phyloP scores from a whole-genome alignment of 2,888 invertebrate species.

The Drosophila quinaria region DNA sequence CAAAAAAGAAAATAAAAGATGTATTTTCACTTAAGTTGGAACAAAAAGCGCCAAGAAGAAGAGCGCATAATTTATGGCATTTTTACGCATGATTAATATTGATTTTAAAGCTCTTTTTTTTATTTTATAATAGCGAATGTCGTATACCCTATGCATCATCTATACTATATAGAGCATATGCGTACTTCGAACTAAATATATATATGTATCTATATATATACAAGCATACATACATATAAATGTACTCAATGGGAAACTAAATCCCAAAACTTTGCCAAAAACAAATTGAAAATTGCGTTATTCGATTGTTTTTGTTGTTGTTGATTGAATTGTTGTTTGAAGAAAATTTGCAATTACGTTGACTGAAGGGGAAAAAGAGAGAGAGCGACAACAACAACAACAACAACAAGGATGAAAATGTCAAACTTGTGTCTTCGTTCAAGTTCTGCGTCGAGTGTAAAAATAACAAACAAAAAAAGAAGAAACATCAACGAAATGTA shows the following conservation, averaged over 20 bases:
- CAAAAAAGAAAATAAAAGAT: conserved; percentile 5
- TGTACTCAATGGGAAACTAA: conserved; percentile 12
- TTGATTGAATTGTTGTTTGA: conserved; percentile 55
- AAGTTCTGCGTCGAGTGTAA: conserved; percentile 32
- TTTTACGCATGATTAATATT: conserved; percentile 82
- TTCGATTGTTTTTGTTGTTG: conserved; percentile 18
- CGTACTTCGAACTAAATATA: conserved; percentile 13
- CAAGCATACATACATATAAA: too few relatives aligned
- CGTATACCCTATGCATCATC: conserved; percentile 33
- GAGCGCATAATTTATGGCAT: conserved; percentile 74
- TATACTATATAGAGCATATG: background rate
- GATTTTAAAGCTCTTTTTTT: conserved; percentile 79
- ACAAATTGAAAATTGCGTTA: conserved; percentile 55
- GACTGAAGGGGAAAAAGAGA: background rate
- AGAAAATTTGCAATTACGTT: conserved; percentile 30
- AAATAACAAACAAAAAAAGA: conserved; percentile 20
- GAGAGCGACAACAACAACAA: conserved; percentile 9
- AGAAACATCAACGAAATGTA: conserved; percentile 10
- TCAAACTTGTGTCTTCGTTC: conserved; percentile 63
- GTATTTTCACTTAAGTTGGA: conserved; percentile 33
- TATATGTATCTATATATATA: conserved; percentile 7
- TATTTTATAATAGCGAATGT: conserved; percentile 21
- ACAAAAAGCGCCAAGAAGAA: conserved; percentile 6
- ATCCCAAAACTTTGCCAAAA: conserved; percentile 53
- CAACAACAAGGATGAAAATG: conserved; percentile 37